These are phyloP conservation scores for Trypoxylus dichotomus DNA, from an alignment of 1,140 invertebrate genomes.

Conservation along the genomic window DNA sequence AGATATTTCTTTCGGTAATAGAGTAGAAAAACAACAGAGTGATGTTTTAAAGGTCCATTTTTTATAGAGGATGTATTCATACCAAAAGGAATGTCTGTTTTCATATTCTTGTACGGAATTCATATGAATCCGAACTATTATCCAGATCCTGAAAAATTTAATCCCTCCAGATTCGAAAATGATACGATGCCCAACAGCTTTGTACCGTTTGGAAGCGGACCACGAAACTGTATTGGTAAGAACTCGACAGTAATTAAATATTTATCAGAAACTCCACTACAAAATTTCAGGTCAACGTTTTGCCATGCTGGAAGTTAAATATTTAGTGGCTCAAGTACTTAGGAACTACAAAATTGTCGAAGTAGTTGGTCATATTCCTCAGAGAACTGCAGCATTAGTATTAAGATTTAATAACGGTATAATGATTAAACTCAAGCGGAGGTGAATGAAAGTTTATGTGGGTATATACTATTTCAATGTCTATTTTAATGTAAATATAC, in stretches of 20 bases:
- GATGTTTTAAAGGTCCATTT: not conserved
- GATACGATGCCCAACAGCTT: constrained; percentile 59
- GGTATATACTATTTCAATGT: too few species aligned
- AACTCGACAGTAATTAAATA: not conserved
- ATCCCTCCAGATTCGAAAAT: constrained; percentile 75
- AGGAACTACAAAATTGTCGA: constrained; percentile 62
- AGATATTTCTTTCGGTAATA: not conserved
- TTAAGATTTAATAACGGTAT: constrained; percentile 54
- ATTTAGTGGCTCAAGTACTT: constrained; percentile 66
- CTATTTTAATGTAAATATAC: too few species aligned
- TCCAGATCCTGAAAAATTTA: constrained; percentile 71
- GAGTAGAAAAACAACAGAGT: not conserved
- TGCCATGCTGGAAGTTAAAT: constrained; percentile 75
- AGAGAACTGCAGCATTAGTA: constrained; percentile 49
- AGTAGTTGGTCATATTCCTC: constrained; percentile 44
- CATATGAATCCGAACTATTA: constrained; percentile 70
- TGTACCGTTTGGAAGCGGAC: constrained; percentile 71
- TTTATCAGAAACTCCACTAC: not conserved
- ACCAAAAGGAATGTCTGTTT: constrained; percentile 56
- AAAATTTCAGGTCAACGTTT: constrained; percentile 68
- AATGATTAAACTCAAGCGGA: constrained; percentile 44
- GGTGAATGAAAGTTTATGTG: not conserved
- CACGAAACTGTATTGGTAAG: constrained; percentile 69
- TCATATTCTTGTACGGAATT: constrained; percentile 59
- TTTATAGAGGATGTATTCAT: constrained; percentile 57